Conservation (phyloP, 2,797 vertebrate genomes). For the Todus mexicanus region DNA sequence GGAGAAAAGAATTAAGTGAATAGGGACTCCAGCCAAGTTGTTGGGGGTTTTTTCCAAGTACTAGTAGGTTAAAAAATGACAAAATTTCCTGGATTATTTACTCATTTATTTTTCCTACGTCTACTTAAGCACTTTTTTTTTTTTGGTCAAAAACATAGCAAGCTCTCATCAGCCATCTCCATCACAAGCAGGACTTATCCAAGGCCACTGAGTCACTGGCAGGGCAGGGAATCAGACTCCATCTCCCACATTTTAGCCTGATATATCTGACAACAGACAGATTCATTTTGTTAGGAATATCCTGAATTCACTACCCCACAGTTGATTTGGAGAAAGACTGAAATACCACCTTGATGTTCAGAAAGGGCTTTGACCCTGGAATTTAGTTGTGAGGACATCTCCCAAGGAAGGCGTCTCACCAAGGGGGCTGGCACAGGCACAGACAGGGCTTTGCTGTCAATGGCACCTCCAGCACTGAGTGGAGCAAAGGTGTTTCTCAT, state of each 20-base stretch:
- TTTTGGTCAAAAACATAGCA: background rate
- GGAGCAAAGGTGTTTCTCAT: background rate
- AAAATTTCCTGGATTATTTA: background rate
- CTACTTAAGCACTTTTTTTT: background rate
- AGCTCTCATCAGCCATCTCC: background rate
- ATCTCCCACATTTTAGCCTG: background rate
- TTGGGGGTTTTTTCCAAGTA: background rate
- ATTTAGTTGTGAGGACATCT: background rate
- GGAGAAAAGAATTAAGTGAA: conserved; percentile 43
- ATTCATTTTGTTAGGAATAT: background rate
- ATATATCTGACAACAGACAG: background rate
- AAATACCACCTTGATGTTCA: background rate
- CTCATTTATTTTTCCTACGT: background rate
- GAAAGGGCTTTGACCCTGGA: background rate
- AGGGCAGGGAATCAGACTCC: background rate
- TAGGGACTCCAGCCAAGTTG: conserved; percentile 18
- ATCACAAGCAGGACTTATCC: background rate
- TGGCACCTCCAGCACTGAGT: background rate
- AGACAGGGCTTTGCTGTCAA: background rate
- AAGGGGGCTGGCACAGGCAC: background rate
- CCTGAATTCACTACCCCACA: background rate
- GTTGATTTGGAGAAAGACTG: background rate
- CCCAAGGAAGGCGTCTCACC: accelerated
- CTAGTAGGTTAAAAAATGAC: background rate
- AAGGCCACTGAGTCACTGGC: background rate